Conservation (phyloP, 2,888 invertebrate genomes). For the Augochlorella aurata region DNA sequence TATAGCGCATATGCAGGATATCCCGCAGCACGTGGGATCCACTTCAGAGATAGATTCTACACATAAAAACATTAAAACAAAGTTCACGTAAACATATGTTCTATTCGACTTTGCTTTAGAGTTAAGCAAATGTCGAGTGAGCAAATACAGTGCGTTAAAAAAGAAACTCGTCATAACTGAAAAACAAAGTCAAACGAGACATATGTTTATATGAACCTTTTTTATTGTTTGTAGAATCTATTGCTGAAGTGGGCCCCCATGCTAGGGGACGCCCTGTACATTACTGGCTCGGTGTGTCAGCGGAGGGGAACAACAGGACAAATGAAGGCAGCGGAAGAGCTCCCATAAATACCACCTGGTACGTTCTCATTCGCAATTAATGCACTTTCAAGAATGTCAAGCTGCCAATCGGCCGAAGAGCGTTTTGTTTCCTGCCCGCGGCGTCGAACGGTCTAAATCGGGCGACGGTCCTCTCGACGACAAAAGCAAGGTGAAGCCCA, state of each 20-base stretch:
- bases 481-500: constrained; percentile 22
- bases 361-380: constrained; percentile 1
- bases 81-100: background rate
- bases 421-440: background rate
- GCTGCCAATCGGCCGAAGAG: background rate
- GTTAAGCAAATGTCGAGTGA: no score
- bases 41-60: no score
- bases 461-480: background rate
- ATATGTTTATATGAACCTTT: no score
- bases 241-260: no score
- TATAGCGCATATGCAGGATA: background rate
- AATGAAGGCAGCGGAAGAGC: background rate
- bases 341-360: background rate
- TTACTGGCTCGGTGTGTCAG: background rate
- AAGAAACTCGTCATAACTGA: no score
- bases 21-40: no score
- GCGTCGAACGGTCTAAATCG: background rate
- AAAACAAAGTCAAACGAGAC: no score
- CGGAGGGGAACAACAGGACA: background rate
- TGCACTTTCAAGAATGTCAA: background rate
- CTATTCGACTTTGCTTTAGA: no score
- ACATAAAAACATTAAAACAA: background rate
- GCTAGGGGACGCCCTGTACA: background rate
- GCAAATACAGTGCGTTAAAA: no score
- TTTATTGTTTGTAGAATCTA: no score